These are phyloP conservation scores for Apodemus sylvaticus DNA, from an alignment of 2,113 vertebrate genomes.

Conservation along the genomic window DNA sequence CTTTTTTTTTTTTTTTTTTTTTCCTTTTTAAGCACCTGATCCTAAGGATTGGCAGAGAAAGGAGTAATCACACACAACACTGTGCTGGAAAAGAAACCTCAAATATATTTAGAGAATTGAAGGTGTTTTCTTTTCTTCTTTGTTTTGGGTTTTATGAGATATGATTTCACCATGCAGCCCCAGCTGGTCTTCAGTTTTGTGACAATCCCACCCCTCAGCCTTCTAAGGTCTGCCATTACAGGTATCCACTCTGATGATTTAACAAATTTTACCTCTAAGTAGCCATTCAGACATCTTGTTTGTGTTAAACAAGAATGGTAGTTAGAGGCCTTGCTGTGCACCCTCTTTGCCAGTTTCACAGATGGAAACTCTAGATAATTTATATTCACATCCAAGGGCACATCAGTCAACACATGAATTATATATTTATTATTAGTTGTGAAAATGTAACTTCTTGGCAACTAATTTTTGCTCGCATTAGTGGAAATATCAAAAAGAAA, in stretches of 20 bases:
- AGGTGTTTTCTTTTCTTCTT: conserved; percentile 13
- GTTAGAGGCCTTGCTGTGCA: background rate
- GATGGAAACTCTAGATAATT: conserved; percentile 29
- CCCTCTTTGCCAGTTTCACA: background rate
- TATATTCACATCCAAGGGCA: background rate
- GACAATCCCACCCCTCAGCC: background rate
- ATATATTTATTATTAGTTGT: conserved; percentile 27
- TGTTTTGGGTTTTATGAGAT: background rate
- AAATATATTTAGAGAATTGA: conserved; percentile 8
- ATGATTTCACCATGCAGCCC: background rate
- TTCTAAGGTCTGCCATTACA: background rate
- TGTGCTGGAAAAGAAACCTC: background rate
- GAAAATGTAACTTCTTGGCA: background rate
- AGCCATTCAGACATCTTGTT: conserved; percentile 2
- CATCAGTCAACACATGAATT: conserved; percentile 24
- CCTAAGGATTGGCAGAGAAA: background rate
- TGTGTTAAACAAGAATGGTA: background rate
- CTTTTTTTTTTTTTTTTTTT: background rate
- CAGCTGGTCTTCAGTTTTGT: background rate
- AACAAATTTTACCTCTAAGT: background rate
- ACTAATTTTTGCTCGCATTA: conserved; percentile 16
- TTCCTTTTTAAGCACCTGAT: background rate
- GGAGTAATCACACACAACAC: background rate
- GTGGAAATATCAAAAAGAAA: conserved; percentile 38
- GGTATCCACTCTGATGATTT: background rate